Base-by-base conservation (phyloP, 2,113 vertebrate species). In the Pterocles gutturalis region DNA sequence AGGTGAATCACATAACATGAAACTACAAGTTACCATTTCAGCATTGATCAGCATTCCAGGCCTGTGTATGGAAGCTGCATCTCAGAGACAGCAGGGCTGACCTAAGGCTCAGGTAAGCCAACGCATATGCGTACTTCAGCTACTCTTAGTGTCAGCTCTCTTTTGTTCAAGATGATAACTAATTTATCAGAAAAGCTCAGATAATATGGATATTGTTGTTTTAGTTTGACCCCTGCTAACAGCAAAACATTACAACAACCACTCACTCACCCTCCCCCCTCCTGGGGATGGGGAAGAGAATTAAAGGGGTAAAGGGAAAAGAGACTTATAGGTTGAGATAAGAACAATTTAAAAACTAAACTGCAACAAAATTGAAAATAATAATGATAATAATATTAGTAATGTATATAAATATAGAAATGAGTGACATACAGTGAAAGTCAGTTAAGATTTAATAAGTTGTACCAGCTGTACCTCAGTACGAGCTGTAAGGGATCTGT, bases 71-170 rank as follows among this genome's bases (percentile, higher is more conserved):
- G n/a, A 71, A 87, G 31, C 17, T 54, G 34, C 58, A 51, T 29
- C 21, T 51, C 33, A 46, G 36, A 77, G 54, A 88, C 10, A 65
- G 28, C 1, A 38, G 6, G 14, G 26, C 25, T 77, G 48, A 77
- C 14, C 16, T 54, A 33, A 87, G 53, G 21, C 10, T 87, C 43
- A 57, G 43, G 24, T 38, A 87, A 62, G 15, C 29, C 26, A 36
- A 1, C 19, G 28, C 1, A 7, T 8, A 43, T 7, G 26, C 0
- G 1, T 36, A 70, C 8, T 71, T 76, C 33, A 29, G 28, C 43
- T 57, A 13, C 33, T 61, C 5, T 24, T 46, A 46, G 31, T 3
- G 7, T 46, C 5, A 26, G 20, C 25, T 70, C 18, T 89, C 12
- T 34, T 80, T 83, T 79, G 87, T 51, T n/a, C 29, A 57, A 61